Percentiles rank a stretch among this genome's conserved stretches.
phyloP scores from a whole-genome alignment of 2,888 invertebrate species.

The Gymnoscelis rufifasciata region DNA sequence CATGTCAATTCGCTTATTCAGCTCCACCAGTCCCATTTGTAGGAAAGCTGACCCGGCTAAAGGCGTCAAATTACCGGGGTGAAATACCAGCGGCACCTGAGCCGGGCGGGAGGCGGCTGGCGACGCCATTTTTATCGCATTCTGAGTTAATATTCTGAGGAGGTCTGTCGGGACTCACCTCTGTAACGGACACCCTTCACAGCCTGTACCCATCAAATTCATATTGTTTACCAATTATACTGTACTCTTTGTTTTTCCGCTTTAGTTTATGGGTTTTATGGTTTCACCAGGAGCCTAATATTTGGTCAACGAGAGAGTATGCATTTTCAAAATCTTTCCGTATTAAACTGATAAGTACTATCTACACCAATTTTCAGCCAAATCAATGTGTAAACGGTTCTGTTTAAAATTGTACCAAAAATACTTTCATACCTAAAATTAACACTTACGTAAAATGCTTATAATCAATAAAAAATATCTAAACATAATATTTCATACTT shows the following conservation, averaged over 20 bases:
- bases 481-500: no score
- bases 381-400: no score
- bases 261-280: no score
- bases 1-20: conserved; percentile 47
- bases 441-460: no score
- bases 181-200: conserved; percentile 59
- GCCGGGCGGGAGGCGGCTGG: conserved; percentile 44
- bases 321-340: no score
- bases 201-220: conserved; percentile 37
- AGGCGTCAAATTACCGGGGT: conserved; percentile 71
- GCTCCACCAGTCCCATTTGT: conserved; percentile 51
- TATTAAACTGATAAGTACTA: no score
- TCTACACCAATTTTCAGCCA: no score
- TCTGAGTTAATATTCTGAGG: conserved; percentile 69
- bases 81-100: conserved; percentile 70
- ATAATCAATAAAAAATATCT: no score
- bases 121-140: conserved; percentile 69
- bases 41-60: conserved; percentile 64
- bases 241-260: conserved; percentile 3
- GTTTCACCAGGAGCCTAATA: no score
- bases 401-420: no score
- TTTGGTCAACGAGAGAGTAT: no score
- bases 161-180: conserved; percentile 55
- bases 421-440: no score
- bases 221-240: conserved; percentile 14